Percentiles rank a stretch among this genome's conserved stretches.
phyloP scores from a whole-genome alignment of 2,113 vertebrate species.

The Peromyscus polionotus region DNA sequence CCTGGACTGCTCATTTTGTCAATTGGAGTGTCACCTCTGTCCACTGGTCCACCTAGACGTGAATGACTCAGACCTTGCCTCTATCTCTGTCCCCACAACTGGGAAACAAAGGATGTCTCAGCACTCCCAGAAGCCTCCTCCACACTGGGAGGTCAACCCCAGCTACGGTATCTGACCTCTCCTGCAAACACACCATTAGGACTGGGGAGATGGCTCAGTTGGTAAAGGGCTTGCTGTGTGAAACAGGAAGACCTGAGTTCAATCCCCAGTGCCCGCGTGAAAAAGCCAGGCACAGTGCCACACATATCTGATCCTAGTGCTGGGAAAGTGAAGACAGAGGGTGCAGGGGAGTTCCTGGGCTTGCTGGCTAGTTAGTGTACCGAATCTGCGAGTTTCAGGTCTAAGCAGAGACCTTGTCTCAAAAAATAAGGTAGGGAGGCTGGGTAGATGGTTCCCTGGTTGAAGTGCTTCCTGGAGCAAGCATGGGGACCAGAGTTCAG shows the following conservation, averaged over 20 bases:
- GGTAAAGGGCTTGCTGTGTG: background rate
- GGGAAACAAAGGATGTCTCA: background rate
- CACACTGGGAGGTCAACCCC: background rate
- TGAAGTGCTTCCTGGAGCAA: background rate
- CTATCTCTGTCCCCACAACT: background rate
- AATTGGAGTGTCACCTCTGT: background rate
- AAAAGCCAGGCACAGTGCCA: too few relatives aligned
- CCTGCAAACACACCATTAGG: conserved; percentile 62
- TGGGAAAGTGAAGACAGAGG: background rate
- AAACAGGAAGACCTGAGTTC: background rate
- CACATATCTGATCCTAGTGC: background rate
- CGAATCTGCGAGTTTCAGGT: background rate
- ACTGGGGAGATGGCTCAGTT: background rate
- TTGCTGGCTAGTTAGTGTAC: background rate
- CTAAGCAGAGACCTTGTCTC: background rate
- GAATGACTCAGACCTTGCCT: background rate
- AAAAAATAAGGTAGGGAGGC: background rate
- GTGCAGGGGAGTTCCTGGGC: too few relatives aligned
- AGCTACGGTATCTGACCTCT: background rate
- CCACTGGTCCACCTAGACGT: background rate
- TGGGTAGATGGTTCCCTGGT: background rate
- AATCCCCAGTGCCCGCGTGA: background rate
- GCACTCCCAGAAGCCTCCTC: background rate
- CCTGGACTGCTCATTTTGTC: background rate
- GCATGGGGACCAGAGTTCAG: background rate